Conservation (phyloP, 2,888 invertebrate species). For the Unio pictorum region DNA sequence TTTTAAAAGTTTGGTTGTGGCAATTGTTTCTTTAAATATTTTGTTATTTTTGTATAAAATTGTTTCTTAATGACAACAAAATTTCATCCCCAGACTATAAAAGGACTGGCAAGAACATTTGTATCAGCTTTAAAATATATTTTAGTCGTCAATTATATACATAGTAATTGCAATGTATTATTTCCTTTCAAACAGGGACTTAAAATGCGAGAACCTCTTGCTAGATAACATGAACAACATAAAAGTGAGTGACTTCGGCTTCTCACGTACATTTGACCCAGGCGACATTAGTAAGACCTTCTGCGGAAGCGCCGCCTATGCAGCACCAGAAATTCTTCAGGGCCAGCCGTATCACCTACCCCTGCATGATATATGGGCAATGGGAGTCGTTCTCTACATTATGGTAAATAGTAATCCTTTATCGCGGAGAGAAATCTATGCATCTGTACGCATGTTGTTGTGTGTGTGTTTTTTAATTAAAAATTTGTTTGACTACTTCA, state of each 20-base stretch:
- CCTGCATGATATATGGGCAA: conserved; percentile 83
- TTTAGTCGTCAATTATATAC: too few relatives aligned
- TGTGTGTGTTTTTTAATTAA: too few relatives aligned
- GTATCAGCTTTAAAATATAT: too few relatives aligned
- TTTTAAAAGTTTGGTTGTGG: too few relatives aligned
- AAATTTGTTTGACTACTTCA: not conserved
- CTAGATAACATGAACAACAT: conserved; percentile 78
- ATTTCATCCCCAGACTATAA: too few relatives aligned
- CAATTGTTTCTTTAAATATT: too few relatives aligned
- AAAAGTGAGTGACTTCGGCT: conserved; percentile 92
- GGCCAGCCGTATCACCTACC: conserved; percentile 75
- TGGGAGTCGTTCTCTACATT: conserved; percentile 84
- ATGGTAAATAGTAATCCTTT: conserved; percentile 73
- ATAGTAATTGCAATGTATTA: not conserved
- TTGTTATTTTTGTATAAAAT: too few relatives aligned
- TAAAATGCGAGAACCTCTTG: conserved; percentile 87
- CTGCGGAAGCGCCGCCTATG: conserved; percentile 84
- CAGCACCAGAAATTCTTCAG: conserved; percentile 88
- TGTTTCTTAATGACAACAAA: too few relatives aligned
- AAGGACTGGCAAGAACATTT: too few relatives aligned
- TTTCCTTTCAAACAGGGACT: conserved; percentile 75
- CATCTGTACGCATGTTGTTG: not conserved
- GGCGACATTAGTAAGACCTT: conserved; percentile 68
- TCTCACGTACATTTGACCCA: conserved; percentile 73
- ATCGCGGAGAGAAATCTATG: not conserved